Base-by-base conservation (phyloP, 2,888 invertebrate genomes). In the Drosophila ezoana region DNA sequence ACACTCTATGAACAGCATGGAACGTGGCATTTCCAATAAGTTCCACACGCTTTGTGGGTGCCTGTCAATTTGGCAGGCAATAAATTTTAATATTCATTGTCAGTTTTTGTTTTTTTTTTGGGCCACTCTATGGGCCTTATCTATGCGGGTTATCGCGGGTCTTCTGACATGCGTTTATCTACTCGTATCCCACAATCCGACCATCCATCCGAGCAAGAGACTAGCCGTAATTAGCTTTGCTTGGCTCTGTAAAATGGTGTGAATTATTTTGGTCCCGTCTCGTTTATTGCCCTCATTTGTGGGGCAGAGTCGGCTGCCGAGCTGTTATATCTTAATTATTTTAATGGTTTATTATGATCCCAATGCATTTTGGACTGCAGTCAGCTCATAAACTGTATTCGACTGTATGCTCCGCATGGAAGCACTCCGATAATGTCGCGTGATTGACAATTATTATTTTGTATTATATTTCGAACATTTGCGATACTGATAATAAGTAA, bases 41-140 rank as follows among this genome's bases (percentile, higher is more conserved):
- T 32, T 54, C 35, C 32, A 20, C 49, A 18, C 16, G 18, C 13
- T 23, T 10, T 45, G 14, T 23, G 10, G 11, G 18, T 45, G 85
- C 70, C 85, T 90, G 89, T 87, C 91, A 90, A 90, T 90, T 90
- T 90, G 85, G 79, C 73, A 78, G 86, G 81, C 77, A 78, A 90
- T 91, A 91, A 90, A 90, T 90, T 90, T 83, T 72, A 86, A 90
- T 91, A 85, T 87, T 64, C 41, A 63, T 65, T 23, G 44, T 52
- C 47, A 38, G 44, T 32, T 62, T 65, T 56, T 54, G 14, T 10
- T 66, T 69, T 67, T n/a, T n/a, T n/a, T n/a, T 67, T 32, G 66
- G 60, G 47, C 51, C 59, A 62, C 63, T 57, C 56, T 68, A 37
- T n/a, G n/a, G n/a, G 43, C 60, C 76, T 73, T 87, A 89, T 90